Percentiles rank a stretch among this genome's conserved stretches.
Conservation (phyloP, 2,797 vertebrate genomes). For the Adelosebastes latens region DNA sequence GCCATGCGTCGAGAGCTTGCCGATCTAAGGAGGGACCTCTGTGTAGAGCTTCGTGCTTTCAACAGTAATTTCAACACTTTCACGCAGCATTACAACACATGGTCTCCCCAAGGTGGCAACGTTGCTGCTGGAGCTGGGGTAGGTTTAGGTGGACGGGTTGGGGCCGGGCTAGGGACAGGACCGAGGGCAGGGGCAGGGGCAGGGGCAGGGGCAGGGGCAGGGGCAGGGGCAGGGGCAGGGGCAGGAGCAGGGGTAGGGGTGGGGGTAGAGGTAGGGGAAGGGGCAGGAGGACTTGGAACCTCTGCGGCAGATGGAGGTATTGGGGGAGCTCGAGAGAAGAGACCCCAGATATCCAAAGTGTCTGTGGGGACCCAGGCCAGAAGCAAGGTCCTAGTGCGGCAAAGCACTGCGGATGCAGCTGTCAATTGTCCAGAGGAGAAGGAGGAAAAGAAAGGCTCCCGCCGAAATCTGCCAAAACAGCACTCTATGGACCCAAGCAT, state of each 20-base stretch:
- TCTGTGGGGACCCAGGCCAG: slow-evolving; percentile 86
- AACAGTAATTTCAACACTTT: slow-evolving; percentile 86
- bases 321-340: slow-evolving; percentile 72
- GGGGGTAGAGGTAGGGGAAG: background rate
- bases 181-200: slow-evolving; percentile 15
- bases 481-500: slow-evolving; percentile 82
- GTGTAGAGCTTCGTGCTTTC: slow-evolving; percentile 85
- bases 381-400: slow-evolving; percentile 81
- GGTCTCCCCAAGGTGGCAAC: slow-evolving; percentile 81
- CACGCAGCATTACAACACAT: slow-evolving; percentile 86
- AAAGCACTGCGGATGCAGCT: slow-evolving; percentile 85
- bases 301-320: slow-evolving; percentile 34
- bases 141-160: slow-evolving; percentile 38
- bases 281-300: slow-evolving; percentile 29
- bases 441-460: slow-evolving; percentile 67
- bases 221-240: slow-evolving; percentile 19
- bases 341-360: slow-evolving; percentile 74
- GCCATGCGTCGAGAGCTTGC: slow-evolving; percentile 85
- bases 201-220: slow-evolving; percentile 10
- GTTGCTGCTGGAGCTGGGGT: slow-evolving; percentile 52
- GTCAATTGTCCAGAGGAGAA: slow-evolving; percentile 84
- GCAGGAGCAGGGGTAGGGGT: background rate
- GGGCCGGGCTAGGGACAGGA: slow-evolving; percentile 22
- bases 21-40: slow-evolving; percentile 84
- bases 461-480: slow-evolving; percentile 74